These are phyloP conservation scores for Macaca nemestrina DNA, from an alignment of 2,113 vertebrate genomes.

Conservation along the genomic window DNA sequence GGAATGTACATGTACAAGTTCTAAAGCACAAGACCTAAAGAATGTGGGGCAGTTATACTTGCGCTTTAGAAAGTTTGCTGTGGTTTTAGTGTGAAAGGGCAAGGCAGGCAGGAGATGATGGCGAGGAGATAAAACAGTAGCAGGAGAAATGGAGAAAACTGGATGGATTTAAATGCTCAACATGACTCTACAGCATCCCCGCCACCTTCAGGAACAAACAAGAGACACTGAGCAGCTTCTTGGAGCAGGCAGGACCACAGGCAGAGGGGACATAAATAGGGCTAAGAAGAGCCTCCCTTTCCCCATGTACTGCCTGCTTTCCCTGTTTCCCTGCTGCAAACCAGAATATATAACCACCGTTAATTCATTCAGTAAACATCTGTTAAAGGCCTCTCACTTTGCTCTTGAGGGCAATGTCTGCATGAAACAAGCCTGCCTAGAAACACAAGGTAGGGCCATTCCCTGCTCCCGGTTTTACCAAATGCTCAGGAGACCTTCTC, in stretches of 20 bases:
- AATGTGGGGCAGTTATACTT: background rate
- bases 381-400: background rate
- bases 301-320: background rate
- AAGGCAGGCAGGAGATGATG: no score
- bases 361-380: background rate
- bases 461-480: background rate
- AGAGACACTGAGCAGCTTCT: background rate
- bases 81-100: background rate
- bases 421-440: background rate
- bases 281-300: background rate
- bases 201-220: background rate
- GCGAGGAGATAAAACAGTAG: background rate
- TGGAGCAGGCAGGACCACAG: background rate
- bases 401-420: background rate
- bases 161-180: background rate
- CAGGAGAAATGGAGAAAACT: background rate
- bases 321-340: background rate
- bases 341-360: background rate
- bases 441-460: background rate
- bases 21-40: background rate
- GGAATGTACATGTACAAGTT: no score
- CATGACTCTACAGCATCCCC: background rate
- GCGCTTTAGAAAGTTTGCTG: background rate
- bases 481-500: background rate
- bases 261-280: background rate